These are phyloP conservation scores for Nemopilema nomurai DNA, from an alignment of 30 jellyfish, hydroid and myxozoan species.

Conservation along the genomic window DNA sequence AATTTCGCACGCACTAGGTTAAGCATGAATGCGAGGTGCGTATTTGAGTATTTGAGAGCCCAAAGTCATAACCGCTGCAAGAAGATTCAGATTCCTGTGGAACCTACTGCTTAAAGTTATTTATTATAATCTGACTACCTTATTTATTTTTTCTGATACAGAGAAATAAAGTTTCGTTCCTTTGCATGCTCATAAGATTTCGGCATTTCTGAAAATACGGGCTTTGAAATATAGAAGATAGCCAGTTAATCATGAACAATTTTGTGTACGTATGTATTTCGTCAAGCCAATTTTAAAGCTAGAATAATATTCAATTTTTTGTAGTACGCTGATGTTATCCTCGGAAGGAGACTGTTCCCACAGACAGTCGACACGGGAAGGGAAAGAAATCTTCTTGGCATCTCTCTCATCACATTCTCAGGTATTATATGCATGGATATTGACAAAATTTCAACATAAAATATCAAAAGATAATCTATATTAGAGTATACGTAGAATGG, in stretches of 20 bases:
- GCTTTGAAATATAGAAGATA: background rate
- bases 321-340: conserved; percentile 10
- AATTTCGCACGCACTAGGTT: background rate
- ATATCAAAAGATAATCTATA: background rate
- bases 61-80: background rate
- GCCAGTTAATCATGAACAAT: background rate
- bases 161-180: background rate
- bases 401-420: background rate
- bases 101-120: background rate
- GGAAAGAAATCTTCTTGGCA: background rate
- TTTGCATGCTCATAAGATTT: background rate
- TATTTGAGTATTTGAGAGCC: background rate
- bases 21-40: conserved; percentile 5
- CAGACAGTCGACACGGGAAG: conserved; percentile 2
- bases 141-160: background rate
- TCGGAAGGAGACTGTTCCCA: conserved; percentile 1
- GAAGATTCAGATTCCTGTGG: background rate
- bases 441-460: background rate
- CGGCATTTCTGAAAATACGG: background rate
- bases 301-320: background rate
- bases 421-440: background rate
- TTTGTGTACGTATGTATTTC: background rate
- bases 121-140: background rate
- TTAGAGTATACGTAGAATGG: background rate
- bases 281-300: background rate